Conservation (phyloP, 2,888 invertebrate species). For the Pollenia griseotomentosa region DNA sequence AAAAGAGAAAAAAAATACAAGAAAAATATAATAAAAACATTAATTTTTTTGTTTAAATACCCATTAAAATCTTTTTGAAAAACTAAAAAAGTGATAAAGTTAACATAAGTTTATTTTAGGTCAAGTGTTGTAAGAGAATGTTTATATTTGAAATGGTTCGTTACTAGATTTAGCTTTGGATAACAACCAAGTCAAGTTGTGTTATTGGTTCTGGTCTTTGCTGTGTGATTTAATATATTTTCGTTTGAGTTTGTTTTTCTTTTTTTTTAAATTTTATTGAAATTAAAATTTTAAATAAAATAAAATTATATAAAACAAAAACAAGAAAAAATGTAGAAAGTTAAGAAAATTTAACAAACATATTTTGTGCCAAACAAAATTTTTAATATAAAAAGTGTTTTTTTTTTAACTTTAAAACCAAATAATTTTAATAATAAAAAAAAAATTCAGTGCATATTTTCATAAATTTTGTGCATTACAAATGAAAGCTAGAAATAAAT, state of each 20-base stretch:
- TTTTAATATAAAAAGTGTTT: conserved; percentile 14
- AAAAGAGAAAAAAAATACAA: conserved; percentile 65
- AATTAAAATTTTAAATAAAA: conserved; percentile 27
- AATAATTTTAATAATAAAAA: background rate
- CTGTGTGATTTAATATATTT: conserved; percentile 48
- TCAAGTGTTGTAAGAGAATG: conserved; percentile 39
- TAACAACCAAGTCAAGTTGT: conserved; percentile 28
- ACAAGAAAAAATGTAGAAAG: conserved; percentile 18
- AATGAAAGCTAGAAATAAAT: conserved; percentile 27
- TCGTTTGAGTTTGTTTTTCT: conserved; percentile 31
- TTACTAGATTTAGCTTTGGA: conserved; percentile 36
- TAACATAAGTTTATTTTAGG: background rate
- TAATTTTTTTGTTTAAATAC: conserved; percentile 55
- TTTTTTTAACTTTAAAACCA: conserved; percentile 6
- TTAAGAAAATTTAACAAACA: conserved; percentile 30
- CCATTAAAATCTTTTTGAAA: background rate
- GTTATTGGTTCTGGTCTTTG: conserved; percentile 58
- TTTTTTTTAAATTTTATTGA: conserved; percentile 21
- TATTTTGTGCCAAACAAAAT: conserved; percentile 27
- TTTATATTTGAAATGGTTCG: conserved; percentile 47
- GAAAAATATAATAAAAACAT: conserved; percentile 64
- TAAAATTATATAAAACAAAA: background rate
- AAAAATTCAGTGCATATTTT: conserved; percentile 41
- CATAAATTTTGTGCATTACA: conserved; percentile 39
- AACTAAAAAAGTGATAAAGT: background rate